These are phyloP conservation scores for Eulemur mongoz DNA, from an alignment of 2,797 vertebrate species.

Conservation along the genomic window DNA sequence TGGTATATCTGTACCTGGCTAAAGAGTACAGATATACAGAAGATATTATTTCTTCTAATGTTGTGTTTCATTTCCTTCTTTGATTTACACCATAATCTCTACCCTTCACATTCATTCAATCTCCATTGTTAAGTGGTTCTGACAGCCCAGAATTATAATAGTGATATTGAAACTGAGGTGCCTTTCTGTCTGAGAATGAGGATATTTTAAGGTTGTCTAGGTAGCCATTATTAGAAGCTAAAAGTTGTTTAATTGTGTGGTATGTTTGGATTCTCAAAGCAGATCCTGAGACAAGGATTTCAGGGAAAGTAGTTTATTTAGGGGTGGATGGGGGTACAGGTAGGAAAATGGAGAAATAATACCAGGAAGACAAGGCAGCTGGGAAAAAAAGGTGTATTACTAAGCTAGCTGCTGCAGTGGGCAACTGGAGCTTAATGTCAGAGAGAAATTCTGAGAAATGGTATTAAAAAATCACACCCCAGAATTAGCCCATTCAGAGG, in stretches of 20 bases:
- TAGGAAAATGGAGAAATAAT: neutral
- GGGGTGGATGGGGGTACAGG: neutral
- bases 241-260: neutral
- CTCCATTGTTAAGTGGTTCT: neutral
- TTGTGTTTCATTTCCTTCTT: neutral
- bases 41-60: neutral
- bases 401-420: neutral
- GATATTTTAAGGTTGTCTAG: neutral
- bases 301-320: neutral
- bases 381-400: neutral
- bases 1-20: neutral
- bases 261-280: conserved; percentile 12
- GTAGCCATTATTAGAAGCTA: conserved; percentile 9
- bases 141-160: neutral
- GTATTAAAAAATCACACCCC: neutral
- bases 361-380: neutral
- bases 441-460: neutral
- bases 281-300: neutral
- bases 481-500: neutral
- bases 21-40: neutral
- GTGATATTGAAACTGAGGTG: neutral
- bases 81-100: neutral
- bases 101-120: neutral
- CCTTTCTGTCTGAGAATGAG: neutral
- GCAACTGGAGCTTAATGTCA: conserved; percentile 1